A percentile compares a stretch with the other conserved stretches of the same genome.
These are phyloP conservation scores for Eulemur rubriventer DNA, from an alignment of 2,797 vertebrate genomes.

Conservation along the genomic window DNA sequence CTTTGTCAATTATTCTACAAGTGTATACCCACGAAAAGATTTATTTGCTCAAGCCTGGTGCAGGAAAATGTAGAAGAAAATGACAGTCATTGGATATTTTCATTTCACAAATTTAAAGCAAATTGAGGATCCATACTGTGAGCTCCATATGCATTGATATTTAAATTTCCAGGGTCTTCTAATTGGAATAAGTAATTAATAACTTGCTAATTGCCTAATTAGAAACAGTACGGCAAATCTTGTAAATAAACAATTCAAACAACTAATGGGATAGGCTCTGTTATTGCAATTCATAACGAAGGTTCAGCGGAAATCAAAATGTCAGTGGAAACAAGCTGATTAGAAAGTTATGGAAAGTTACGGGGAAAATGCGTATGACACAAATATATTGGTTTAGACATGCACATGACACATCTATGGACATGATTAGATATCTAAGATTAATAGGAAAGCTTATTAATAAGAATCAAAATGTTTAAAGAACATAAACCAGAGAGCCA, in stretches of 20 bases:
- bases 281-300: background rate
- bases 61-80: background rate
- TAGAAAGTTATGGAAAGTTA: constrained; percentile 56
- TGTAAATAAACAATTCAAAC: background rate
- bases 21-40: background rate
- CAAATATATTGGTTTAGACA: background rate
- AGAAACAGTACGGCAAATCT: constrained; percentile 17
- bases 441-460: constrained; percentile 30
- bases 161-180: constrained; percentile 27
- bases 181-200: constrained; percentile 3
- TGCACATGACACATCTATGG: background rate
- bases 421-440: background rate
- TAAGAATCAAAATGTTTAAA: background rate
- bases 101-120: background rate
- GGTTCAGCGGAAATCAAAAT: background rate
- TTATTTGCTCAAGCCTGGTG: background rate
- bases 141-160: background rate
- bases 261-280: background rate
- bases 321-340: constrained; percentile 26
- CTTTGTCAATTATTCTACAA: background rate
- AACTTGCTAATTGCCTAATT: constrained; percentile 2
- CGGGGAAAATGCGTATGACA: background rate
- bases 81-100: background rate
- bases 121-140: background rate
- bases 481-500: background rate